phyloP scores from a whole-genome alignment of 2,888 invertebrate species.

The Helobdella robusta region DNA sequence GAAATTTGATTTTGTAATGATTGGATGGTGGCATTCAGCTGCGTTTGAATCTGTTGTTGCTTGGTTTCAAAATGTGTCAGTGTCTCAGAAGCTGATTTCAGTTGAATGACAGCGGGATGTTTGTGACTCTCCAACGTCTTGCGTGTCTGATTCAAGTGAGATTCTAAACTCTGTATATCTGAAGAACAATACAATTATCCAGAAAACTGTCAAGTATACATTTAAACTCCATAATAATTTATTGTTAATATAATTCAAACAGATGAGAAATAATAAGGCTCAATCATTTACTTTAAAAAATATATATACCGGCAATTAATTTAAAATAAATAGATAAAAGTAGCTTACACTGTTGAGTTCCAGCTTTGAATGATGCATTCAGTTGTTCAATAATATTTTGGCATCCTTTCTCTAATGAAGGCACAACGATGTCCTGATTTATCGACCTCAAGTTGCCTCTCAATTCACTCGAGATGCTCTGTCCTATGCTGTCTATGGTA shows the following conservation, averaged over 20 bases:
- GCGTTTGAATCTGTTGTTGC: slow-evolving; percentile 21
- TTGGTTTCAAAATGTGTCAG: slow-evolving; percentile 32
- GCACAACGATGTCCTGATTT: slow-evolving; percentile 63
- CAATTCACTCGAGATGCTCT: slow-evolving; percentile 57
- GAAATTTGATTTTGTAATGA: no score
- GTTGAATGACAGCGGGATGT: slow-evolving; percentile 41
- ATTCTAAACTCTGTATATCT: slow-evolving; percentile 42
- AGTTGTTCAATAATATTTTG: slow-evolving; percentile 79
- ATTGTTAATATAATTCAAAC: background rate
- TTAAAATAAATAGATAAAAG: background rate
- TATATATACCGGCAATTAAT: background rate
- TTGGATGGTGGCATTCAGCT: slow-evolving; percentile 17
- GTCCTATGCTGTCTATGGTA: slow-evolving; percentile 60
- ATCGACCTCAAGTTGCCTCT: slow-evolving; percentile 69
- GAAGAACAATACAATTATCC: slow-evolving; percentile 15
- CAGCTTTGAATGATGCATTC: slow-evolving; percentile 74
- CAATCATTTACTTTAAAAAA: no score
- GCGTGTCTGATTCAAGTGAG: slow-evolving; percentile 40
- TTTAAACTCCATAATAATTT: background rate
- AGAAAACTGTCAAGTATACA: background rate
- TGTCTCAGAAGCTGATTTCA: slow-evolving; percentile 39
- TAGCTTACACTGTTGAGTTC: slow-evolving; percentile 77
- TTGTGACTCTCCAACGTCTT: slow-evolving; percentile 40
- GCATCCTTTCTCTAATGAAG: slow-evolving; percentile 76
- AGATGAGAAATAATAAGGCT: background rate